Percentiles rank a stretch among this genome's conserved stretches.
Evolutionary conservation across 2,888 invertebrate genomes (phyloP).

Genomic region (Ophion costatus): DNA sequence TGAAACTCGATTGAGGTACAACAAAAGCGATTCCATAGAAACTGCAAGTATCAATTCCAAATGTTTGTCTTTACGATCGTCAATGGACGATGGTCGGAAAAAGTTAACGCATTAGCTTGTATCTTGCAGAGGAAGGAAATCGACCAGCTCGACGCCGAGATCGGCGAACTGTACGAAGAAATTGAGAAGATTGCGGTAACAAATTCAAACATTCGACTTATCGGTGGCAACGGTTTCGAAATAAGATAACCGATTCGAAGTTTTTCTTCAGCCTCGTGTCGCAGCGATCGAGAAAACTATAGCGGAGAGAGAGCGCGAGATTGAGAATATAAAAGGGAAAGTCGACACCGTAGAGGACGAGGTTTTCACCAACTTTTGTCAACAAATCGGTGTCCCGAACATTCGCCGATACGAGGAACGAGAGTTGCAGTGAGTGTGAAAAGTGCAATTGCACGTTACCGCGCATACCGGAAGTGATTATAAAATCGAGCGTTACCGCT

Average conservation of each 20-base stretch:
- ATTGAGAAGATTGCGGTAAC: constrained; percentile 88
- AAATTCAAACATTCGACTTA: background rate
- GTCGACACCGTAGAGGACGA: constrained; percentile 99
- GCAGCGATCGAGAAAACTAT: constrained; percentile 87
- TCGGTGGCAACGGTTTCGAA: too few species aligned
- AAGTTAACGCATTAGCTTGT: background rate
- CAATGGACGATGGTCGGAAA: background rate
- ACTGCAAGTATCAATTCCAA: constrained; percentile 86
- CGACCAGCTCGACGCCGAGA: constrained; percentile 87
- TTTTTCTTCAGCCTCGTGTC: constrained; percentile 84
- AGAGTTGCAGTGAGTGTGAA: constrained; percentile 86
- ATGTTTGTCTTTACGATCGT: background rate
- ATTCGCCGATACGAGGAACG: constrained; percentile 99
- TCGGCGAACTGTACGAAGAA: constrained; percentile 87
- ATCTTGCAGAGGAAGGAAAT: constrained; percentile 89
- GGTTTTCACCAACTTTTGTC: constrained; percentile 97
- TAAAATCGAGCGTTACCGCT: background rate
- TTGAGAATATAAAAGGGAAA: constrained; percentile 96
- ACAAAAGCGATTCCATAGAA: constrained; percentile 94
- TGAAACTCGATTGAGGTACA: constrained; percentile 97
- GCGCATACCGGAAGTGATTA: too few species aligned
- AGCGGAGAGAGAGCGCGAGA: constrained; percentile 89
- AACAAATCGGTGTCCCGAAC: constrained; percentile 96
- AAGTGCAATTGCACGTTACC: background rate
- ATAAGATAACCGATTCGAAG: constrained; percentile 78